Evolutionary conservation across 1,140 invertebrate species (phyloP), one percentile per base, ranked within the genome.

Genomic region (Patella vulgata): DNA sequence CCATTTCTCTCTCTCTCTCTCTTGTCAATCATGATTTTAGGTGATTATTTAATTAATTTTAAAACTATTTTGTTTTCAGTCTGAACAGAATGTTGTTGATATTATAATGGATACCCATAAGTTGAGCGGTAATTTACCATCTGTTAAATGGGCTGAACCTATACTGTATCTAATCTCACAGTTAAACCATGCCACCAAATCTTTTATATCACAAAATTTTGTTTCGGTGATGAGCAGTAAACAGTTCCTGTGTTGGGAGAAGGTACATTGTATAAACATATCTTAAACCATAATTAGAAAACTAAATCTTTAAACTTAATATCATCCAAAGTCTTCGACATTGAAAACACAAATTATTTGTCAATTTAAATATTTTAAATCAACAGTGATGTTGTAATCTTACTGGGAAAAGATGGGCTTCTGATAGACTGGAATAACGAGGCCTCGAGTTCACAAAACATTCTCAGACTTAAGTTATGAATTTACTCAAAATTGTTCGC

Each of bases 201-300:
- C 77, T 46, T 79, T 66, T 54, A 71, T 70, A 8, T 72, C 71
- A 43, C 46, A 68, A 43, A 68, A 77, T 54, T 79, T 79, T 55
- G 58, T 71, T 9, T 28, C 55, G 31, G 56, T 79, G 0, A 60
- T 79, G 11, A 47, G 56, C 36, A 72, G 68, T 21, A 25, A 64
- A 30, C 62, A 67, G 50, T 74, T 79, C 46, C 44, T 64, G 9
- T 58, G 61, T 31, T 66, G 73, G 40, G 75, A 68, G 39, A 73
- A 71, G 68, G 76, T 74, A 47, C 33, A 17, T 47, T 12, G 12
- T 43, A 43, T 36, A 36, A 23, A n/a, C 17, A 27, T 3, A 42
- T 30, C 17, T n/a, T n/a, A n/a, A n/a, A n/a, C n/a, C n/a, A 11
- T 40, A 11, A n/a, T 11, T 11, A 40, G n/a, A 11, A n/a, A 11